Evolutionary conservation across 2,113 vertebrate species (phyloP).

Genomic region (Gavialis gangeticus): DNA sequence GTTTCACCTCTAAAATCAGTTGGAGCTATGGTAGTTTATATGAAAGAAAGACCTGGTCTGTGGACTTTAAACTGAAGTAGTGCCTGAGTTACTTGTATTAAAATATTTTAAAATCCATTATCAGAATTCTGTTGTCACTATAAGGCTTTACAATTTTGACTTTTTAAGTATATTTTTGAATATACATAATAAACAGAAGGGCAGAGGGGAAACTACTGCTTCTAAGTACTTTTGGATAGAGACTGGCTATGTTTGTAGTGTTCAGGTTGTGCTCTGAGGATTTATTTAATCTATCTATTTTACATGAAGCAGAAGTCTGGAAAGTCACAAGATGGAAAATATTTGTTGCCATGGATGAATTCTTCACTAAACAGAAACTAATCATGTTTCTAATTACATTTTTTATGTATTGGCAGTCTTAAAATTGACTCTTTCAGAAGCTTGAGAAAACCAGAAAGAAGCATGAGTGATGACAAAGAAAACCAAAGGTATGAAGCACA

Average conservation of each 20-base stretch:
- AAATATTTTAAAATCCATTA: not conserved
- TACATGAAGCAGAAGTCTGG: not conserved
- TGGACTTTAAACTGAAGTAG: not conserved
- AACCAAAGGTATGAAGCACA: conserved; percentile 74
- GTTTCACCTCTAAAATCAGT: not conserved
- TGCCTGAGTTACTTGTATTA: not conserved
- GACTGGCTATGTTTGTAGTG: not conserved
- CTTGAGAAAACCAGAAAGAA: conserved; percentile 74
- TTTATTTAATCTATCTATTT: not conserved
- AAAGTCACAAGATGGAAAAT: not conserved
- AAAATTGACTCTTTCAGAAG: conserved; percentile 71
- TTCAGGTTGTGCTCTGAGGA: not conserved
- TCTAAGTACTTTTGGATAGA: not conserved
- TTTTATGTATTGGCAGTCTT: conserved; percentile 67
- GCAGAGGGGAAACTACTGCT: not conserved
- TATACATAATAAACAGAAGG: not conserved
- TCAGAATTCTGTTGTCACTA: not conserved
- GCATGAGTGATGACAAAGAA: conserved; percentile 78
- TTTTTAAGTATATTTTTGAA: not conserved
- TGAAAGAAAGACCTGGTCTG: not conserved
- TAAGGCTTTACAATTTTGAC: not conserved
- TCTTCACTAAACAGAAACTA: not conserved
- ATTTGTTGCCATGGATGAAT: not conserved
- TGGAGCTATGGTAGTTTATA: not conserved
- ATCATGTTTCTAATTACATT: not conserved